Conservation (phyloP, 2,797 vertebrate genomes). For the Sciurus carolinensis region DNA sequence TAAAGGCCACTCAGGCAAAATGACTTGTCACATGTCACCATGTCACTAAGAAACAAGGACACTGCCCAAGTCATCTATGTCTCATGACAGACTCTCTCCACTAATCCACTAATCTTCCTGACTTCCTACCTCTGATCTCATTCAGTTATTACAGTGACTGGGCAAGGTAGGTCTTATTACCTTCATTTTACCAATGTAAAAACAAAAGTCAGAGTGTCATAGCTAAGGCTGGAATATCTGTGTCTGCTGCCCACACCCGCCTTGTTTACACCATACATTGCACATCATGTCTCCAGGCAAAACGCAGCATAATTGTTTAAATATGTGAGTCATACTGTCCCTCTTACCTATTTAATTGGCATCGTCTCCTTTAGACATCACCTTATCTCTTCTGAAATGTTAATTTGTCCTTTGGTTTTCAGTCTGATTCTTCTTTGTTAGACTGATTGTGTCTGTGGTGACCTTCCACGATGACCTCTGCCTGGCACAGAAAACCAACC, state of each 20-base stretch:
- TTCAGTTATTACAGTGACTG: neutral
- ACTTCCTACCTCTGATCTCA: neutral
- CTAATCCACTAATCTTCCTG: neutral
- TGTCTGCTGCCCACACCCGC: neutral
- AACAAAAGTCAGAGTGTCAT: neutral
- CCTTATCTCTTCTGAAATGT: conserved; percentile 29
- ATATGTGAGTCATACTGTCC: neutral
- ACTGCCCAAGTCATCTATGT: neutral
- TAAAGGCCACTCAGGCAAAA: neutral
- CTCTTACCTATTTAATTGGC: conserved; percentile 51
- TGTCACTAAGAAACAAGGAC: neutral
- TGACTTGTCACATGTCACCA: neutral
- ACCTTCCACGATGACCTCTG: conserved; percentile 80
- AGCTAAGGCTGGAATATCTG: neutral
- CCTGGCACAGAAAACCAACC: conserved; percentile 74
- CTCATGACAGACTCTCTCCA: neutral
- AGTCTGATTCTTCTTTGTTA: conserved; percentile 71
- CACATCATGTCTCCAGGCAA: neutral
- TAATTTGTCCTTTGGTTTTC: conserved; percentile 64
- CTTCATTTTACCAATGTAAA: neutral
- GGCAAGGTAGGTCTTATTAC: neutral
- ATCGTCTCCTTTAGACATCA: conserved; percentile 35
- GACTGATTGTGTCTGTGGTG: conserved; percentile 52
- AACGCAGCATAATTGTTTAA: neutral
- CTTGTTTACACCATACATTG: neutral